Conservation (phyloP, 2,113 vertebrate genomes). For the Theristicus caerulescens region DNA sequence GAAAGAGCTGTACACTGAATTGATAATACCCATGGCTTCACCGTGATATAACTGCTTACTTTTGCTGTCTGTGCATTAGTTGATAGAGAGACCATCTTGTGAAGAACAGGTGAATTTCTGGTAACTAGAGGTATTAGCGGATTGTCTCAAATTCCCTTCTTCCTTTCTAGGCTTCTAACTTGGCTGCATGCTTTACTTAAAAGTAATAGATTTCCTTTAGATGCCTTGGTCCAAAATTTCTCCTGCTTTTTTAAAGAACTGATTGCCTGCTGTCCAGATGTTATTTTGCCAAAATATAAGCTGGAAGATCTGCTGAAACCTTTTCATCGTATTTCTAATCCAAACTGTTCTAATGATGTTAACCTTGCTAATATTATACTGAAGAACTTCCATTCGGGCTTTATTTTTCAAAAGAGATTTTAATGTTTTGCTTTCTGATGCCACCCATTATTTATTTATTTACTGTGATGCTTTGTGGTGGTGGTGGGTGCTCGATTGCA, state of each 20-base stretch:
- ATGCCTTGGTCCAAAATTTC: background rate
- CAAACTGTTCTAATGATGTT: background rate
- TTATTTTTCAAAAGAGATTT: background rate
- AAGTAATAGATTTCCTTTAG: background rate
- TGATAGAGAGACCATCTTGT: background rate
- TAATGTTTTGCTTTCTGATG: background rate
- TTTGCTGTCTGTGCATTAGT: background rate
- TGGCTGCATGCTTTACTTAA: background rate
- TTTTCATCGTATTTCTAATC: background rate
- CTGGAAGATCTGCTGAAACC: background rate
- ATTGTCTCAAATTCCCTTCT: background rate
- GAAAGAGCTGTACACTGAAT: background rate
- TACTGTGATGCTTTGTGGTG: conserved; percentile 28
- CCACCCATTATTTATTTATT: conserved; percentile 1
- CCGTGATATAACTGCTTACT: background rate
- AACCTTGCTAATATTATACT: background rate
- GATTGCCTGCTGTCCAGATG: background rate
- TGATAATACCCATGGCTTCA: background rate
- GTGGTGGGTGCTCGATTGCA: conserved; percentile 50
- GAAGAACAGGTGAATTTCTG: background rate
- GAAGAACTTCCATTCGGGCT: background rate
- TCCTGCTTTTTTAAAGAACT: background rate
- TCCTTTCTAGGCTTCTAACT: background rate
- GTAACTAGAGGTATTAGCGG: background rate
- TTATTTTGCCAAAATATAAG: background rate